These are phyloP conservation scores for Ephialtes manifestator DNA, from an alignment of 2,888 invertebrate species.

Conservation along the genomic window DNA sequence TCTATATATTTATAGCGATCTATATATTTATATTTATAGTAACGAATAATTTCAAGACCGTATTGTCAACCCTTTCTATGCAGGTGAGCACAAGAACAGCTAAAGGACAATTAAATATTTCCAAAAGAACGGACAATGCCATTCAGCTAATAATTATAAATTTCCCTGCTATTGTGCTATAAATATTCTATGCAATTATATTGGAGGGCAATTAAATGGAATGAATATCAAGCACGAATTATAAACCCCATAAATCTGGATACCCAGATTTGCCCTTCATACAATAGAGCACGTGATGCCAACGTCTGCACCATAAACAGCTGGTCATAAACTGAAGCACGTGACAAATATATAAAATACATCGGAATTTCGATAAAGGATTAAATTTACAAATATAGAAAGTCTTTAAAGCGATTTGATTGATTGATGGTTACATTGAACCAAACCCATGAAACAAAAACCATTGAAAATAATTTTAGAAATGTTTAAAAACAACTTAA, in stretches of 20 bases:
- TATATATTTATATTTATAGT: neutral
- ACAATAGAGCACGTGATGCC: neutral
- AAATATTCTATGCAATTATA: neutral
- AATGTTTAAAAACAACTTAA: neutral
- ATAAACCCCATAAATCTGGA: neutral
- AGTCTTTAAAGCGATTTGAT: neutral
- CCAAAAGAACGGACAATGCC: neutral
- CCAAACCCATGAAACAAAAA: no score
- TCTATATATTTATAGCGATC: neutral
- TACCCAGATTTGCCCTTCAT: neutral
- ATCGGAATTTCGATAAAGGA: neutral
- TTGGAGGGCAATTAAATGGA: neutral
- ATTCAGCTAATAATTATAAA: neutral
- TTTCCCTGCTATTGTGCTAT: neutral
- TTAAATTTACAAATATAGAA: neutral
- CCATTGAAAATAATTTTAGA: neutral
- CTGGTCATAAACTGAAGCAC: neutral
- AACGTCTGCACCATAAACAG: neutral
- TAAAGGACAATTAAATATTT: neutral
- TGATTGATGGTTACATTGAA: neutral
- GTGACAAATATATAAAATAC: neutral
- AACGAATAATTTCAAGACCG: neutral
- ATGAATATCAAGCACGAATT: neutral
- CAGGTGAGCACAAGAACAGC: no score
- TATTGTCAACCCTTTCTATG: neutral